Evolutionary conservation across 2,888 invertebrate genomes (phyloP).

Genomic region (Metallyticus violacea): DNA sequence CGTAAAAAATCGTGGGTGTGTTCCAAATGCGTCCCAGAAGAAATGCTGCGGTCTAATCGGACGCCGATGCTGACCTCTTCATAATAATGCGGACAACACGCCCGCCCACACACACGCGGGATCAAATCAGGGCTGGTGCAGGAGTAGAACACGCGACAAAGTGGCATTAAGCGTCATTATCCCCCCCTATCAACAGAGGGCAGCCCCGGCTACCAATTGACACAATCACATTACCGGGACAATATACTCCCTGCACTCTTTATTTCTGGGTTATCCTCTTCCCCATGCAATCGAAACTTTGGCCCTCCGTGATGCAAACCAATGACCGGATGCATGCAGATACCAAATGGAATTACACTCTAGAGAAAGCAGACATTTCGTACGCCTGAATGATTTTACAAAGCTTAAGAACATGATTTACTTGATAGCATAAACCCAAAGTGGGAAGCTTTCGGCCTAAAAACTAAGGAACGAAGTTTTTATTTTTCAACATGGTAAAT

Average conservation of each 20-base stretch:
- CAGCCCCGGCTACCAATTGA: slow-evolving; percentile 26
- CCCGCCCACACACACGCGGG: not conserved
- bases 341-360: not conserved
- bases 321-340: not conserved
- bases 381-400: not conserved
- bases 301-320: too few species aligned
- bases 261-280: slow-evolving; percentile 2
- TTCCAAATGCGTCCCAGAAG: slow-evolving; percentile 30
- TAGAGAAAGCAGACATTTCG: not conserved
- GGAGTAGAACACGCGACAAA: slow-evolving; percentile 4
- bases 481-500: too few species aligned
- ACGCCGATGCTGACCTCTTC: not conserved
- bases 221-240: slow-evolving; percentile 25
- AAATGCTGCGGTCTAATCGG: slow-evolving; percentile 25
- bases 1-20: slow-evolving; percentile 1
- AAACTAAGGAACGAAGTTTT: too few species aligned
- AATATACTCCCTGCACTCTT: slow-evolving; percentile 25
- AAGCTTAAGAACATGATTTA: not conserved
- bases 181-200: slow-evolving; percentile 26
- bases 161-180: slow-evolving; percentile 30
- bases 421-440: not conserved
- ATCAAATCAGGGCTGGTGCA: slow-evolving; percentile 5
- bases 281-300: not conserved
- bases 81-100: not conserved
- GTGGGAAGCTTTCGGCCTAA: too few species aligned